These are phyloP conservation scores for Enteromius thamalakanensis DNA, from an alignment of 2,797 vertebrate genomes.

Conservation along the genomic window DNA sequence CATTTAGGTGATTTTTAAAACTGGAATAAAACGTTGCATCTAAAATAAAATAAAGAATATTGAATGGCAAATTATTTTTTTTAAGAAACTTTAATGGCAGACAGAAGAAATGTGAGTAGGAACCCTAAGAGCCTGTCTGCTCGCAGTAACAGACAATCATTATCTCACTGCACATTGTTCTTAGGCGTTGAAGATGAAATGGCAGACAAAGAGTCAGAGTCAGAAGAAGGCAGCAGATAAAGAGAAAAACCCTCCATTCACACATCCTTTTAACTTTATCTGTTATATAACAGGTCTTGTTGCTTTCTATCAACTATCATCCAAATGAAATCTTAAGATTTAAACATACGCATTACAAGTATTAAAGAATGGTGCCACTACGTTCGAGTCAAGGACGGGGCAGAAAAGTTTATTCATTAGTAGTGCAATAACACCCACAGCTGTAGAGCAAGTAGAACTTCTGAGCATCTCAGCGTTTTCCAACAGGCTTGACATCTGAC, in stretches of 20 bases:
- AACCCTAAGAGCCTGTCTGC: neutral
- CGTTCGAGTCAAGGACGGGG: neutral
- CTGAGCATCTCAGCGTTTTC: slow-evolving; percentile 23
- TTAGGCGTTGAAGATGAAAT: slow-evolving; percentile 47
- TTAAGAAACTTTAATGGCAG: neutral
- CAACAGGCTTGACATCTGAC: slow-evolving; percentile 26
- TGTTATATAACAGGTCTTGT: neutral
- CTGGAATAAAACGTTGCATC: neutral
- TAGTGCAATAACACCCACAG: neutral
- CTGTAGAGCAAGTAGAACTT: neutral
- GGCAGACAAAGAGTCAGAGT: neutral
- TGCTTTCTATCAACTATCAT: neutral
- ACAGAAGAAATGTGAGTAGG: slow-evolving; percentile 11
- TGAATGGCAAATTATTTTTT: no score
- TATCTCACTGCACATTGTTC: slow-evolving; percentile 57
- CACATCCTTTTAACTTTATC: neutral
- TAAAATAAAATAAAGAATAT: no score
- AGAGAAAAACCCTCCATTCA: neutral
- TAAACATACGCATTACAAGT: neutral
- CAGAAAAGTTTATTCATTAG: slow-evolving; percentile 24
- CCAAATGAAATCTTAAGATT: neutral
- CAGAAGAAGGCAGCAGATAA: slow-evolving; percentile 55
- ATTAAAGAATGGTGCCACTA: neutral
- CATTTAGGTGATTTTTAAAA: neutral
- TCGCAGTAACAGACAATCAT: slow-evolving; percentile 51